phyloP scores from a whole-genome alignment of 2,113 vertebrate species.

The Macquaria ambigua region DNA sequence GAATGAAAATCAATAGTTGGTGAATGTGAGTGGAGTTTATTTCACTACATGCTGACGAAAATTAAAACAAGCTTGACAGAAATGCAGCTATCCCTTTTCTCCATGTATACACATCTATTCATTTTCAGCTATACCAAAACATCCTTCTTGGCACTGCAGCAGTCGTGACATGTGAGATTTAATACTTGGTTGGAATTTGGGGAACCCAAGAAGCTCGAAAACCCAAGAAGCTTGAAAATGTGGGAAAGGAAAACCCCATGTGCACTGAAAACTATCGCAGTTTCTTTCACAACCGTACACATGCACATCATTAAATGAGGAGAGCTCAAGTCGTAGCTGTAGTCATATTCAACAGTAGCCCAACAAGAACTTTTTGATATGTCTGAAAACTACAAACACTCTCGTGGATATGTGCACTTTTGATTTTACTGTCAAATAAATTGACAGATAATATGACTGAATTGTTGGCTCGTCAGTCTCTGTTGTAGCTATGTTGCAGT shows the following conservation, averaged over 20 bases:
- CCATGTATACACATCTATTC: constrained; percentile 34
- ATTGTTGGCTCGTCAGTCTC: neutral
- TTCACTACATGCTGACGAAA: constrained; percentile 12
- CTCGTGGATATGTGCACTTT: too few species aligned
- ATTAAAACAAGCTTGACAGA: constrained; percentile 41
- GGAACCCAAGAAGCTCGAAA: constrained; percentile 47
- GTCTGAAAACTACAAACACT: too few species aligned
- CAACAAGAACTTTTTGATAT: neutral
- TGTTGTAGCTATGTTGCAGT: neutral
- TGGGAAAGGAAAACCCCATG: constrained; percentile 9
- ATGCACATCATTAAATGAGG: constrained; percentile 31
- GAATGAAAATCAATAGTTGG: neutral
- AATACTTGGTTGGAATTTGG: constrained; percentile 66
- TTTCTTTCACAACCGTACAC: constrained; percentile 30
- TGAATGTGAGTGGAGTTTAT: constrained; percentile 14
- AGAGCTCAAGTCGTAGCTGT: neutral
- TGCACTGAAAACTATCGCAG: constrained; percentile 13
- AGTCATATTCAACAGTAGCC: neutral
- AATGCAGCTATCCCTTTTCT: constrained; percentile 28
- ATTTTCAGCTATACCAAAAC: constrained; percentile 51
- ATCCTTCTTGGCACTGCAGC: constrained; percentile 57
- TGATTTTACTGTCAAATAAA: neutral
- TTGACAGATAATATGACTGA: neutral
- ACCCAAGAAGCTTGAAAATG: constrained; percentile 43
- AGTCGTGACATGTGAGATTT: constrained; percentile 59